Evolutionary conservation across 1,140 invertebrate species (phyloP).

Genomic region (Drosophila parabipectinata): DNA sequence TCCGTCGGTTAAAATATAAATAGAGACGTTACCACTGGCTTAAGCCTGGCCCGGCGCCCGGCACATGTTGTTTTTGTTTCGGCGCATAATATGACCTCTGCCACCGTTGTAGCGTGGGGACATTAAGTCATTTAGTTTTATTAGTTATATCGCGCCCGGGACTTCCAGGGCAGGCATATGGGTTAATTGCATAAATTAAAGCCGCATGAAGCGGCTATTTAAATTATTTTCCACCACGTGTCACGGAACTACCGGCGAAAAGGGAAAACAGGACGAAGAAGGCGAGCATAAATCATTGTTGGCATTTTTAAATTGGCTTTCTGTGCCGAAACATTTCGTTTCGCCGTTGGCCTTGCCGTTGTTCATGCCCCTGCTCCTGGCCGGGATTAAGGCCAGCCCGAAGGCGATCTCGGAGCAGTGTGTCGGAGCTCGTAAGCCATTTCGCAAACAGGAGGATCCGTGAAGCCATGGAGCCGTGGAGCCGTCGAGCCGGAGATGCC

Average conservation of each 20-base stretch:
- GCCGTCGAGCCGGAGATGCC: constrained; percentile 13
- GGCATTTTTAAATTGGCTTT: constrained; percentile 81
- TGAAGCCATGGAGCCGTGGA: background rate
- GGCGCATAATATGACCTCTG: constrained; percentile 70
- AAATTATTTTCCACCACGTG: constrained; percentile 46
- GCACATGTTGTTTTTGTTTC: constrained; percentile 38
- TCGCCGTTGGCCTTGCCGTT: constrained; percentile 7
- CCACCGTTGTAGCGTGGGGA: constrained; percentile 44
- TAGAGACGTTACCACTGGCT: constrained; percentile 71
- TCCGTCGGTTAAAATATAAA: constrained; percentile 64
- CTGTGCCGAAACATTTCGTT: constrained; percentile 68
- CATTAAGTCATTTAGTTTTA: constrained; percentile 80
- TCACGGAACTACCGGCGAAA: constrained; percentile 2
- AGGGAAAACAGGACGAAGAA: constrained; percentile 13
- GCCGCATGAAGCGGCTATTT: constrained; percentile 47
- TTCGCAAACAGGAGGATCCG: constrained; percentile 21
- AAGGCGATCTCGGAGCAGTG: constrained; percentile 16
- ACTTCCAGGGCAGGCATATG: constrained; percentile 51
- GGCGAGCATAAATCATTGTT: constrained; percentile 76
- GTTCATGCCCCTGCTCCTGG: constrained; percentile 13
- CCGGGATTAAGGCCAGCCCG: constrained; percentile 59
- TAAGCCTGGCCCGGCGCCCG: constrained; percentile 52
- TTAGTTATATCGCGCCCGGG: constrained; percentile 56
- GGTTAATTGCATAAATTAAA: constrained; percentile 82
- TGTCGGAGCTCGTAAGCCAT: constrained; percentile 30